A percentile compares a stretch with the other conserved stretches of the same genome.
phyloP scores from a whole-genome alignment of 1,140 invertebrate species.

The Dryas iulia region DNA sequence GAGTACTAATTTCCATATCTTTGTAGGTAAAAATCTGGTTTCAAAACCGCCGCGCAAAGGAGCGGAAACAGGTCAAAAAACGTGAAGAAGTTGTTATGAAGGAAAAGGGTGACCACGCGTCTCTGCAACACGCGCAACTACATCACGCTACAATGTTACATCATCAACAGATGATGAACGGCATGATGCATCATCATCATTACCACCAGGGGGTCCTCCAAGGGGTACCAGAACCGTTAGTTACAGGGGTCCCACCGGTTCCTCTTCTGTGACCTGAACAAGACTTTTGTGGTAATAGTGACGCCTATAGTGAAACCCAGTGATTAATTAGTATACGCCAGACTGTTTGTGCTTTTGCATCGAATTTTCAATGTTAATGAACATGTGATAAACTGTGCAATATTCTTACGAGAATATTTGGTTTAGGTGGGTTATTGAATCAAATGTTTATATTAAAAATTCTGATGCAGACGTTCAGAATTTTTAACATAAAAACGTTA shows the following conservation, averaged over 20 bases:
- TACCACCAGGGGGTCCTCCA: constrained; percentile 72
- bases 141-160: constrained; percentile 74
- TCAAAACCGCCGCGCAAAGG: constrained; percentile 96
- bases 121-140: constrained; percentile 70
- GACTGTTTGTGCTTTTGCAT: constrained; percentile 33
- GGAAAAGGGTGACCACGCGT: constrained; percentile 72
- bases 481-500: background rate
- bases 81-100: constrained; percentile 75
- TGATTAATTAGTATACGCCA: constrained; percentile 31
- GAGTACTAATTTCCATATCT: constrained; percentile 24
- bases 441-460: background rate
- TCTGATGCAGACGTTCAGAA: background rate
- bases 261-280: constrained; percentile 70
- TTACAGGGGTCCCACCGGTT: constrained; percentile 63
- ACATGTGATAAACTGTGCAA: constrained; percentile 73
- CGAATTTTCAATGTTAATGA: constrained; percentile 38
- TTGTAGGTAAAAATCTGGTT: constrained; percentile 92
- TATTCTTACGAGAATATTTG: constrained; percentile 55
- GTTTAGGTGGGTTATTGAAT: background rate
- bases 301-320: constrained; percentile 52
- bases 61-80: constrained; percentile 84
- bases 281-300: constrained; percentile 53
- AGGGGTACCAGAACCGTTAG: constrained; percentile 63
- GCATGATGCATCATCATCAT: constrained; percentile 77
- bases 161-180: constrained; percentile 76